Conservation (phyloP, 2,113 vertebrate species). For the Coturnix japonica region DNA sequence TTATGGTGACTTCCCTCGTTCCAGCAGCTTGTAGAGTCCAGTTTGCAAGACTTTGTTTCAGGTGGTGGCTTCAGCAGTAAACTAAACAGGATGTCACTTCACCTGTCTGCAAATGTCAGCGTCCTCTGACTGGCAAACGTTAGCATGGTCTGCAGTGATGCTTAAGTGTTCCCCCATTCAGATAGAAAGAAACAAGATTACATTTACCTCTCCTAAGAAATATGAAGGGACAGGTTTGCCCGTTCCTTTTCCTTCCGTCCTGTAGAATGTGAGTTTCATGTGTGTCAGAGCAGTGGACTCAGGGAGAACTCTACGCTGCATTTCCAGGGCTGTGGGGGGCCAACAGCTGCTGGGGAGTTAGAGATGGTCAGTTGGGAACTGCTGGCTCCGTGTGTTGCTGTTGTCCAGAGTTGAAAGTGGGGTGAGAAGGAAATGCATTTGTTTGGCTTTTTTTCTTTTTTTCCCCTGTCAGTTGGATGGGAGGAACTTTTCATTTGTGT, state of each 20-base stretch:
- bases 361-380: not conserved
- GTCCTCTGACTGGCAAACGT: fast-evolving
- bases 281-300: not conserved
- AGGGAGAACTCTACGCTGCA: not conserved
- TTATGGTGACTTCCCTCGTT: fast-evolving
- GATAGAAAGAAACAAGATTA: not conserved
- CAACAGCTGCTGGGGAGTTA: not conserved
- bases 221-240: fast-evolving
- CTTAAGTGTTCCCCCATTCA: fast-evolving
- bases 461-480: not conserved
- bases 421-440: not conserved
- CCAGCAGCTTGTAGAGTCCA: too few relatives aligned
- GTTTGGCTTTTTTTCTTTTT: not conserved
- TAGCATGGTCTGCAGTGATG: not conserved
- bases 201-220: fast-evolving
- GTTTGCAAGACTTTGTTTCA: not conserved
- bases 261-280: fast-evolving
- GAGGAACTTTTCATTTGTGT: not conserved
- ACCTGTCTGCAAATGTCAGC: not conserved
- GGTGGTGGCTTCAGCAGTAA: not conserved
- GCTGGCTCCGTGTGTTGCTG: not conserved
- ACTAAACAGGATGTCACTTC: not conserved
- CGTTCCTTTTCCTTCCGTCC: fast-evolving
- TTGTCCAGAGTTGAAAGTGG: not conserved
- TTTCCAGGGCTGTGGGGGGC: not conserved